Base-by-base conservation (phyloP, 92 coral and sea anemone species). In the Palythoa heliodiscus region DNA sequence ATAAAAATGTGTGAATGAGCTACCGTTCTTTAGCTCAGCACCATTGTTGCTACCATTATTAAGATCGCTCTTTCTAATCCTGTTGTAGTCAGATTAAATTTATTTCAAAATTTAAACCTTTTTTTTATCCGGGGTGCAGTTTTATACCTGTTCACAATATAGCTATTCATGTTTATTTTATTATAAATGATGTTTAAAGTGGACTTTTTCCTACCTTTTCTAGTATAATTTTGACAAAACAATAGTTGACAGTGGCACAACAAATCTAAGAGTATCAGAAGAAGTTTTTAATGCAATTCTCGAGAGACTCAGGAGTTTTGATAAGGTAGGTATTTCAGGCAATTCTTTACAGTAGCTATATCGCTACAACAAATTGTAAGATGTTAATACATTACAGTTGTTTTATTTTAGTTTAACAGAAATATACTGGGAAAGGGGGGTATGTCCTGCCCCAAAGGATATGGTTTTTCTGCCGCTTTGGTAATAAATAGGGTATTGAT, bases 161-260 rank as follows among this genome's bases (percentile, higher is more conserved):
- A 1, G 50, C 6, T 8, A 43, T 29, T 29, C 35, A 43, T 58
- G 66, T n/a, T 4, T 14, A 0, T 58, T 58, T 58, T 14, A 13
- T 9, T 58, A 4, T 66, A 38, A 4, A 82, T 25, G 63, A 9
- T 75, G 75, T 11, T 14, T 53, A 20, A 1, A 16, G 11, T 39
- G 24, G 23, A 13, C 15, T n/a, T 82, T 22, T 87, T 35, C 35
- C 16, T 17, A 25, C 84, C 43, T 11, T 71, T 79, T 76, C 4
- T 89, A 97, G 99, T 97, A 97, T 77, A 97, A 97, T 71, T 97
- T 93, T 79, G 99, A 97, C 91, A 97, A 97, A 89, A 97, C 99
- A 69, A 97, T 97, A 52, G 98, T 97, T 14, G 99, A 97, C 87
- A 97, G 99, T 89, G 99, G 99, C 15, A 97, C 99, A 1, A 97